phyloP scores from a whole-genome alignment of 2,797 vertebrate species.

The Carcharodon carcharias region DNA sequence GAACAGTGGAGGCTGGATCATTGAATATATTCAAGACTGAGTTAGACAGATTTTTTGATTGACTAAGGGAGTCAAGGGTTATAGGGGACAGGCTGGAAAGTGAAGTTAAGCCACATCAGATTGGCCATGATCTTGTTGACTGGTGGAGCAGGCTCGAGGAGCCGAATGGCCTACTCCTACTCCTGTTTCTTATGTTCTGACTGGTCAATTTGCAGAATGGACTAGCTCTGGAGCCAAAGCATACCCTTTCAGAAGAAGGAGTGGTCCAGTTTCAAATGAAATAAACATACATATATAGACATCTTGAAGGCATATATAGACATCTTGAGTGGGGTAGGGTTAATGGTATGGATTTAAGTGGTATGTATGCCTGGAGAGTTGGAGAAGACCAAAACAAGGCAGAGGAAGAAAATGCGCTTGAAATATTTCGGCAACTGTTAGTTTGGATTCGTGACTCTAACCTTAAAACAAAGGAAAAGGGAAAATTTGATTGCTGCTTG shows the following conservation, averaged over 20 bases:
- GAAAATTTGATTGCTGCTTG: neutral
- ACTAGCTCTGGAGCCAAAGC: neutral
- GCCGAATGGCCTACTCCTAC: no score
- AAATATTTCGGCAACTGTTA: neutral
- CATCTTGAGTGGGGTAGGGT: neutral
- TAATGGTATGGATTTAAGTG: neutral
- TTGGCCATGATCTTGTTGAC: no score
- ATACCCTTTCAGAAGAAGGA: neutral
- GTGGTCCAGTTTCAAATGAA: neutral
- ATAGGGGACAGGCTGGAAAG: no score
- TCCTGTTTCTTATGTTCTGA: neutral
- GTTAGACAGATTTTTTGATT: no score
- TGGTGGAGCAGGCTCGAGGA: no score
- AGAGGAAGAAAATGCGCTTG: neutral
- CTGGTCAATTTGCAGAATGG: neutral
- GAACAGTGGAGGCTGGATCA: neutral
- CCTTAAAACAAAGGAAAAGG: neutral
- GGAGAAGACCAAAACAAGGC: neutral
- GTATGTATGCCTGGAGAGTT: neutral
- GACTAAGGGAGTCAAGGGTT: no score
- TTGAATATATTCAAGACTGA: no score
- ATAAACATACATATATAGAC: neutral
- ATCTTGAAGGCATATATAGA: neutral
- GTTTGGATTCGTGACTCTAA: neutral
- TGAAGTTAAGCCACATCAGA: no score